Percentiles rank a stretch among this genome's conserved stretches.
Conservation (phyloP, 2,113 vertebrate species). For the Prunella himalayana region DNA sequence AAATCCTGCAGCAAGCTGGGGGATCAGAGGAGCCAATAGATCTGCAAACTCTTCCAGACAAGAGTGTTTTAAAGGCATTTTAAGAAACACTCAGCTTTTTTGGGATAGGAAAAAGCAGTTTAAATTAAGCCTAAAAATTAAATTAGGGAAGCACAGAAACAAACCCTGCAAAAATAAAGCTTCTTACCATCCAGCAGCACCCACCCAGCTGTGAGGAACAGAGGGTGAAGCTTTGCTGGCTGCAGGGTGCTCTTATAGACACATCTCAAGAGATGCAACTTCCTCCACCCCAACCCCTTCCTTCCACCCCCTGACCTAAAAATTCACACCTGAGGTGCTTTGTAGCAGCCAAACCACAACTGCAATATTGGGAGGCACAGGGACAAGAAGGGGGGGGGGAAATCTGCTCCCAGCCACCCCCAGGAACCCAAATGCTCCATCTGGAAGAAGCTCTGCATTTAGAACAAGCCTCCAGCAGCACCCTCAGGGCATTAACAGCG, state of each 20-base stretch:
- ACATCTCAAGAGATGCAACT: neutral
- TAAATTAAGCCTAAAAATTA: neutral
- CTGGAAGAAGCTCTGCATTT: neutral
- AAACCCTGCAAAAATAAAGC: neutral
- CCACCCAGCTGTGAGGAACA: neutral
- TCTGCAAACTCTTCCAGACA: neutral
- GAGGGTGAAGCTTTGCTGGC: neutral
- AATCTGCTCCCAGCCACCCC: neutral
- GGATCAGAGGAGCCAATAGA: neutral
- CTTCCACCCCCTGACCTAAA: neutral
- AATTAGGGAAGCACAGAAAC: neutral
- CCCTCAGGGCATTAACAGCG: neutral
- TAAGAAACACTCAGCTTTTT: neutral
- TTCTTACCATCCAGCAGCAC: neutral
- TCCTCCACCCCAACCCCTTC: neutral
- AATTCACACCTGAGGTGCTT: neutral
- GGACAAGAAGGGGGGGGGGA: neutral
- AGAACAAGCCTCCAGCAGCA: neutral
- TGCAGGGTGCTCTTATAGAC: neutral
- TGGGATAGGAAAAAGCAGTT: neutral
- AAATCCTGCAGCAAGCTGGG: neutral
- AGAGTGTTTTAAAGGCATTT: neutral
- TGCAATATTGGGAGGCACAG: accelerated
- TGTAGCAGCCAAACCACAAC: neutral
- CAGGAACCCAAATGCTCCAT: neutral